phyloP scores from a whole-genome alignment of 2,888 invertebrate genomes.

The Melipona beecheii region DNA sequence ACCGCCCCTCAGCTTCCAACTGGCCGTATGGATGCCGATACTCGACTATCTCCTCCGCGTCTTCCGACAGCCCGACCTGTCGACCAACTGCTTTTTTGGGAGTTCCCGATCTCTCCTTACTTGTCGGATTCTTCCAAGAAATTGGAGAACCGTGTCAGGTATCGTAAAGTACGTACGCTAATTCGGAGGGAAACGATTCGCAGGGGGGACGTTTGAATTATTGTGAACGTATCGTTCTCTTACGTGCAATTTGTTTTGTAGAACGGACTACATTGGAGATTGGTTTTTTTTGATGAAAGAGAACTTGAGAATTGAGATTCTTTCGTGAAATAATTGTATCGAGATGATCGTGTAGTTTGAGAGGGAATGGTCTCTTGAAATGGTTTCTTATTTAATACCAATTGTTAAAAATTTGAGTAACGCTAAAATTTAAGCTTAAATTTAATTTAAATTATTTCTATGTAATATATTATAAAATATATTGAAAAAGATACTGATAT shows the following conservation, averaged over 20 bases:
- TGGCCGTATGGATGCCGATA: conserved; percentile 69
- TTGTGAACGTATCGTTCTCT: neutral
- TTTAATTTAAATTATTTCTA: no score
- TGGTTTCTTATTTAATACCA: no score
- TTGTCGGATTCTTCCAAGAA: conserved; percentile 2
- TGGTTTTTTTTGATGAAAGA: neutral
- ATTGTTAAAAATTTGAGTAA: no score
- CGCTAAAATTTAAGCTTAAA: no score
- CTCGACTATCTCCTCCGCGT: conserved; percentile 57
- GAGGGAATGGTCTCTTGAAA: no score
- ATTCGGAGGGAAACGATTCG: neutral
- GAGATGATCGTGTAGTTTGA: neutral
- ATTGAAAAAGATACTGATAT: neutral
- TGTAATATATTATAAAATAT: no score
- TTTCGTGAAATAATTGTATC: neutral
- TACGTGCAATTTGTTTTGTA: fast-evolving
- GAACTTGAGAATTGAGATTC: neutral
- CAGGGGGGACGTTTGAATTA: no score
- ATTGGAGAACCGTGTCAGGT: neutral
- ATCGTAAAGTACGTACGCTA: neutral
- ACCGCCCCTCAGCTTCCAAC: conserved; percentile 70
- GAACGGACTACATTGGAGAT: neutral
- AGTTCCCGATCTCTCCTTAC: conserved; percentile 17
- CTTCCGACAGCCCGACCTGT: conserved; percentile 58
- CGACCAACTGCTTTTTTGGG: conserved; percentile 46